A percentile compares a stretch with the other conserved stretches of the same genome.
Evolutionary conservation across 1,140 invertebrate species (phyloP).

Genomic region (Notospermus geniculatus): DNA sequence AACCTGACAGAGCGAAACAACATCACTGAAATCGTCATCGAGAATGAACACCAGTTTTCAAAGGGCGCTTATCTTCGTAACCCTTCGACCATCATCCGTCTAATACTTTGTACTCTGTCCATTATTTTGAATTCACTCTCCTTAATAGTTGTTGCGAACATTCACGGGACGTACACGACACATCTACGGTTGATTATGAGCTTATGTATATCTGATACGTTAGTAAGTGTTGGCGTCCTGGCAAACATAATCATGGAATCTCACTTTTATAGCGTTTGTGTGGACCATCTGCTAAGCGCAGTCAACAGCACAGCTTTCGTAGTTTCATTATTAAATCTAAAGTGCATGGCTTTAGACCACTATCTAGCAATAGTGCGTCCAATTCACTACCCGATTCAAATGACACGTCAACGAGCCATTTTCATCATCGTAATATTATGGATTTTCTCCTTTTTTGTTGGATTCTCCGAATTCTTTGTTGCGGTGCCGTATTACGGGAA

Average conservation of each 20-base stretch:
- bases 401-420: conserved; percentile 62
- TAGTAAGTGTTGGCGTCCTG: conserved; percentile 34
- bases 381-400: conserved; percentile 73
- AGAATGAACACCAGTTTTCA: neutral
- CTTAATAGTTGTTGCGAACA: conserved; percentile 30
- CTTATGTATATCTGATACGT: conserved; percentile 36
- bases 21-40: neutral
- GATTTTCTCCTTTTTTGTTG: conserved; percentile 60
- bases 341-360: conserved; percentile 69
- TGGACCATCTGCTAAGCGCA: conserved; percentile 28
- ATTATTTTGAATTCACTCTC: conserved; percentile 32
- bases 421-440: conserved; percentile 68
- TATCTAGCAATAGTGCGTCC: conserved; percentile 85
- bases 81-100: conserved; percentile 29
- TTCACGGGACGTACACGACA: conserved; percentile 27
- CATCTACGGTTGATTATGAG: conserved; percentile 45
- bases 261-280: conserved; percentile 5
- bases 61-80: conserved; percentile 26
- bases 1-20: neutral
- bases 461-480: conserved; percentile 56
- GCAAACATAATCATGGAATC: conserved; percentile 25
- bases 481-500: conserved; percentile 18
- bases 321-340: conserved; percentile 65
- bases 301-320: conserved; percentile 27
- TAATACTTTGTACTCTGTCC: conserved; percentile 29